Evolutionary conservation across 2,797 vertebrate species (phyloP).

Genomic region (Cebuella pygmaea): DNA sequence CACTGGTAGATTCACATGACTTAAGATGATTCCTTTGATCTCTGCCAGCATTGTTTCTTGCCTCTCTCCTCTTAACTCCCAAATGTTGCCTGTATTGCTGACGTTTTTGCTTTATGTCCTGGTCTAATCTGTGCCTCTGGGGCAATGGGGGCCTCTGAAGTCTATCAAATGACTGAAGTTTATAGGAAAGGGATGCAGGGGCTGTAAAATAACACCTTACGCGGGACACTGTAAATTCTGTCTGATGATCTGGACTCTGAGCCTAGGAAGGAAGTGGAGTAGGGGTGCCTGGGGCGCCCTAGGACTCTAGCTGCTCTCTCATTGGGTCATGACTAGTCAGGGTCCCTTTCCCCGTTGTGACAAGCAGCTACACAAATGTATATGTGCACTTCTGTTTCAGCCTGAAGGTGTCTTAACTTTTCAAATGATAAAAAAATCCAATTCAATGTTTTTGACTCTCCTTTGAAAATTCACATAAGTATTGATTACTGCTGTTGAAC

Average conservation of each 20-base stretch:
- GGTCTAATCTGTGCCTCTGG: background rate
- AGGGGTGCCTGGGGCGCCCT: background rate
- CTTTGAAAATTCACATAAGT: conserved; percentile 33
- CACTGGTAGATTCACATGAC: background rate
- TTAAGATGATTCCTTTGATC: background rate
- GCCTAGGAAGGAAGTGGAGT: background rate
- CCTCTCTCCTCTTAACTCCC: background rate
- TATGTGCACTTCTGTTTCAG: background rate
- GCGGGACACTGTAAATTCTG: background rate
- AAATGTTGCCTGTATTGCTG: background rate
- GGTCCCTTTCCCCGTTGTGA: background rate
- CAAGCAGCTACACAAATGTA: background rate
- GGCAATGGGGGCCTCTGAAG: background rate
- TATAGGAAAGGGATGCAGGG: background rate
- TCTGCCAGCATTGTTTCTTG: background rate
- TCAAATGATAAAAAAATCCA: conserved; percentile 1
- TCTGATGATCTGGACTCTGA: background rate
- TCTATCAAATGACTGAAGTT: conserved; percentile 1
- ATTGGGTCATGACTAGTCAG: background rate
- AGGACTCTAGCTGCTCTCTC: background rate
- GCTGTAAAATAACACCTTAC: background rate
- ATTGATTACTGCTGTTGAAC: background rate
- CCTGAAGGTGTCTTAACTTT: background rate
- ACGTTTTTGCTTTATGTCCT: background rate
- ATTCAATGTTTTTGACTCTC: background rate